These are phyloP conservation scores for Salticus scenicus DNA, from an alignment of 2,888 invertebrate species.

Conservation along the genomic window DNA sequence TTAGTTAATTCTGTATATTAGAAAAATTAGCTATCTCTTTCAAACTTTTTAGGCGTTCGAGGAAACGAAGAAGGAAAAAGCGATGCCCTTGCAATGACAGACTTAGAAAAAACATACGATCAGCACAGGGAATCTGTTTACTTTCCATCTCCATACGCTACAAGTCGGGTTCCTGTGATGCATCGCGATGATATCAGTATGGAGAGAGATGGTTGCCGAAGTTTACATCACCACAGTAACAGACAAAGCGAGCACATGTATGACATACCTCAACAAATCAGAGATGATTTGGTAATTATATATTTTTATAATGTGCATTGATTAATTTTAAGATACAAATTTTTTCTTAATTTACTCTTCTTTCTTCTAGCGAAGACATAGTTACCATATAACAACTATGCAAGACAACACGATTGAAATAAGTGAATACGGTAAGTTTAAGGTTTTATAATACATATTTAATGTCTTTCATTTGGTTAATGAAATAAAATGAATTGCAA, in stretches of 20 bases:
- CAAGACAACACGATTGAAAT: slow-evolving; percentile 61
- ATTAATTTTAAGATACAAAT: background rate
- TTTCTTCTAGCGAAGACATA: slow-evolving; percentile 47
- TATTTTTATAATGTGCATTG: background rate
- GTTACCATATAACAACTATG: slow-evolving; percentile 52
- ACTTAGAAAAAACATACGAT: slow-evolving; percentile 66
- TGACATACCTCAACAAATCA: slow-evolving; percentile 68
- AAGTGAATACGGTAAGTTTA: slow-evolving; percentile 51
- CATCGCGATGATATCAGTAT: slow-evolving; percentile 53
- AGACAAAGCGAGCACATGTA: slow-evolving; percentile 60
- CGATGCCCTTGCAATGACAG: slow-evolving; percentile 62
- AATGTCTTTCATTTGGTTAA: too few relatives aligned
- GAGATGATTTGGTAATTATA: slow-evolving; percentile 61
- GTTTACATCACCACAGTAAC: slow-evolving; percentile 51
- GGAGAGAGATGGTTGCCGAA: slow-evolving; percentile 64
- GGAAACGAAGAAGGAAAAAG: slow-evolving; percentile 61
- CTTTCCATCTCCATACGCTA: slow-evolving; percentile 67
- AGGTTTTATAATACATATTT: background rate
- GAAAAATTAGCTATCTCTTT: too few relatives aligned
- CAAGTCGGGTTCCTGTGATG: slow-evolving; percentile 56
- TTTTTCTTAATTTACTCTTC: background rate
- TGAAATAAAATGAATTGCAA: too few relatives aligned
- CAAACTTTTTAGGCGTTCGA: slow-evolving; percentile 57
- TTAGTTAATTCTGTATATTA: too few relatives aligned
- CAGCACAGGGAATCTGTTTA: slow-evolving; percentile 65